These are phyloP conservation scores for Meloidogyne floridensis DNA, from an alignment of 1,140 invertebrate species.

Conservation along the genomic window DNA sequence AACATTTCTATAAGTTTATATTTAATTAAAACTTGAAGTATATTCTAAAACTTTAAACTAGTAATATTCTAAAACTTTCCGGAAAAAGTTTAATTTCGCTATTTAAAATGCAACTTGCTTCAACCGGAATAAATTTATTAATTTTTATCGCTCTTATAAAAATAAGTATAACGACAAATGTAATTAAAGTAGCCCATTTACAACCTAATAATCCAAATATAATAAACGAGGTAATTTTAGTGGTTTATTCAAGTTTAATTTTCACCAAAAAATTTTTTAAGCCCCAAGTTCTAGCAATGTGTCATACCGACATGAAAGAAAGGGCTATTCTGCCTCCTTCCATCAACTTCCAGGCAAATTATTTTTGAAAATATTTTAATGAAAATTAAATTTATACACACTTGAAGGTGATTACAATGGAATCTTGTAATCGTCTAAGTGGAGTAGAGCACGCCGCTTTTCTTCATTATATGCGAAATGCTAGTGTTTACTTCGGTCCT, in stretches of 20 bases:
- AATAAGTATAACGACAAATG: constrained; percentile 7
- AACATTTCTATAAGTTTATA: not conserved
- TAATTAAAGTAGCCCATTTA: constrained; percentile 61
- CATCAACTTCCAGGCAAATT: constrained; percentile 54
- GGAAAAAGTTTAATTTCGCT: not conserved
- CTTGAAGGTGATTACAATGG: constrained; percentile 62
- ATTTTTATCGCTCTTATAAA: not conserved
- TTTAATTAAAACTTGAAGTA: too few species aligned
- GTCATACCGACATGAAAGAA: constrained; percentile 59
- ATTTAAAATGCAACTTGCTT: too few species aligned
- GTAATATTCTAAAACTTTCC: not conserved
- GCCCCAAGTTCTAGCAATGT: constrained; percentile 62
- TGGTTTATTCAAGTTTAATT: not conserved
- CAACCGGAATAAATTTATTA: not conserved
- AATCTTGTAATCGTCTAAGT: constrained; percentile 62
- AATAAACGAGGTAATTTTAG: constrained; percentile 38
- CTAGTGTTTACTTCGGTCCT: constrained; percentile 64
- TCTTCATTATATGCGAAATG: constrained; percentile 63
- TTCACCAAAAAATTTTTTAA: constrained; percentile 29
- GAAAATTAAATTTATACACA: not conserved
- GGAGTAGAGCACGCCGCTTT: constrained; percentile 65
- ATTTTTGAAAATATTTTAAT: not conserved
- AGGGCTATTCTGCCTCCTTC: constrained; percentile 56
- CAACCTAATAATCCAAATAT: constrained; percentile 63
- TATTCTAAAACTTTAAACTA: too few species aligned